Evolutionary conservation across 2,113 vertebrate species (phyloP).

Genomic region (Neotoma lepida): DNA sequence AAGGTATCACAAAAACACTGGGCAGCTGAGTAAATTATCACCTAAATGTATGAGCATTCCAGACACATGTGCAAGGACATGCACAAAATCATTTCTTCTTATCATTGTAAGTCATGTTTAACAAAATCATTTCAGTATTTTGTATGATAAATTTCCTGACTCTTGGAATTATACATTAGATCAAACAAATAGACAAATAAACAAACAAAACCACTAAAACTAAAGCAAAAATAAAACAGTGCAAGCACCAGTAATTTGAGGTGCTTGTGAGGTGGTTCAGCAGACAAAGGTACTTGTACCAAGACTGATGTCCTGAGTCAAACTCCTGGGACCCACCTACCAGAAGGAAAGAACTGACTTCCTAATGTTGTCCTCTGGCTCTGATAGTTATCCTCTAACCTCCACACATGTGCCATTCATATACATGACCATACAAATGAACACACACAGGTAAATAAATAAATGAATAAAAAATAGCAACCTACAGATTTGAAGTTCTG

Average conservation of each 20-base stretch:
- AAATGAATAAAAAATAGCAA: background rate
- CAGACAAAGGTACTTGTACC: background rate
- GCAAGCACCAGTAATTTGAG: too few species aligned
- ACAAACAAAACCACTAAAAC: background rate
- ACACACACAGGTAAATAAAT: background rate
- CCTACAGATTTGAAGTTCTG: background rate
- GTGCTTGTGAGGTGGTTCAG: background rate
- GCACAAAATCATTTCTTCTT: background rate
- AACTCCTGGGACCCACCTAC: too few species aligned
- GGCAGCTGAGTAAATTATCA: accelerated
- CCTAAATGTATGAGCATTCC: background rate
- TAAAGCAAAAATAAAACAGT: background rate
- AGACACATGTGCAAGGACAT: accelerated
- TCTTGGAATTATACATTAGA: background rate
- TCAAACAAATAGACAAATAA: background rate
- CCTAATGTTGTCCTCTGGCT: background rate
- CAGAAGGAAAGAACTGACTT: background rate
- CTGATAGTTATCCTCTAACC: background rate
- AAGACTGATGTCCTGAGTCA: background rate
- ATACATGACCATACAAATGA: background rate
- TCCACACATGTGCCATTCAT: too few species aligned
- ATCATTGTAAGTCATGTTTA: background rate
- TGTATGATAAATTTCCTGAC: background rate
- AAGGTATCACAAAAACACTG: background rate
- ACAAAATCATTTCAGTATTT: background rate